A percentile compares a stretch with the other conserved stretches of the same genome.
Conservation (phyloP, 2,113 vertebrate genomes). For the Spermophilus dauricus region DNA sequence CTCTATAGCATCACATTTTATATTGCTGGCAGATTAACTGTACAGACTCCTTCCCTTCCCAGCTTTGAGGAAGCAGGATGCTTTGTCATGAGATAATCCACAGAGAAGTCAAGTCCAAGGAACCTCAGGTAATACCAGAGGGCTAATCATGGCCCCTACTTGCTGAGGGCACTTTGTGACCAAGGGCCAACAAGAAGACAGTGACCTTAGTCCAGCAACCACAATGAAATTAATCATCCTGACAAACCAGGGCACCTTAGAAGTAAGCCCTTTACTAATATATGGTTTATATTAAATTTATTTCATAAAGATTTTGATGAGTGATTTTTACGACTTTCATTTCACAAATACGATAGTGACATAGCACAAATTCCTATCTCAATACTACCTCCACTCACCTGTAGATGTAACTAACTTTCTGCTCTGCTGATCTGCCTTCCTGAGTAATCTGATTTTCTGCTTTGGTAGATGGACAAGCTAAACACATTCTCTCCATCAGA, state of each 20-base stretch:
- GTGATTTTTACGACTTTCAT: not conserved
- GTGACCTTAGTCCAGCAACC: rapidly evolving
- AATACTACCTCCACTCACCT: not conserved
- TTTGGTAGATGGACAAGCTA: not conserved
- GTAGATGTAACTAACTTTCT: not conserved
- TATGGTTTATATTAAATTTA: not conserved
- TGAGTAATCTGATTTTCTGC: conserved; percentile 66
- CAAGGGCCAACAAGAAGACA: not conserved
- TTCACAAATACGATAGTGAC: not conserved
- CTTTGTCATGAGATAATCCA: not conserved
- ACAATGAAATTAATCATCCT: not conserved
- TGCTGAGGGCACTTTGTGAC: not conserved
- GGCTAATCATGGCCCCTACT: not conserved
- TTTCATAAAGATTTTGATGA: not conserved
- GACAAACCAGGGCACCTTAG: not conserved
- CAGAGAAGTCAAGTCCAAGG: not conserved
- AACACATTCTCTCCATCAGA: conserved; percentile 36
- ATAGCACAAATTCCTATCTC: not conserved
- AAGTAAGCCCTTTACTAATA: not conserved
- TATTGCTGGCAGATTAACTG: not conserved
- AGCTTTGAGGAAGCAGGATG: not conserved
- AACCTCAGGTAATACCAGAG: not conserved
- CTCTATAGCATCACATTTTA: not conserved
- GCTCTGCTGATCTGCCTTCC: not conserved
- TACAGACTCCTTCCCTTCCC: not conserved